Evolutionary conservation across 2,888 invertebrate species (phyloP), one percentile per base, ranked within the genome.

Genomic region (Scrobipalpa costella): DNA sequence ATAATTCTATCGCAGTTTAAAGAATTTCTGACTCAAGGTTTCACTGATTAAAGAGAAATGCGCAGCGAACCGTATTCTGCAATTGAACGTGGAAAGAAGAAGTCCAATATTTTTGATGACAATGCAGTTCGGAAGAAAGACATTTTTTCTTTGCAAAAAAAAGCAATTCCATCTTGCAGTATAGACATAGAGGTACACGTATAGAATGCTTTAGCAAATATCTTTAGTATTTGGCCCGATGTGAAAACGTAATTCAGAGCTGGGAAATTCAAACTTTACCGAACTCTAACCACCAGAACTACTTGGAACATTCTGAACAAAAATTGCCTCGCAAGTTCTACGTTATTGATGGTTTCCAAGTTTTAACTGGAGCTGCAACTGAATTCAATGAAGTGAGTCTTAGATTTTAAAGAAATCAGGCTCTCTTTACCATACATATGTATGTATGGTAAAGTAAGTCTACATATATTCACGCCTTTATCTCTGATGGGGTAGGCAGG

Each of bases 21-120:
- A 44, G 15, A 44, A 44, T n/a, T 6, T 44, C n/a, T 44, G 6
- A 5, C 15, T 44, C 44, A n/a, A 44, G 15, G n/a, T 44, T 44
- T 44, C 44, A 44, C 44, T 44, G 40, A 40, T 40, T 40, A 44
- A 44, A 44, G 44, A 44, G 44, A 44, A 13, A 15, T 44, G n/a
- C 44, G n/a, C 44, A n/a, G 15, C 44, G 15, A 44, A 44, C 7
- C 15, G 44, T n/a, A 44, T 44, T 15, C 15, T 44, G 44, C n/a
- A 44, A 44, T 27, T 27, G 27, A 5, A 27, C 27, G 27, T 27
- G 27, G 27, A 44, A 44, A 15, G 44, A 44, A 44, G n/a, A 44
- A 44, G 44, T 44, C n/a, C 44, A n/a, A 44, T 15, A 15, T 44
- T 44, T 15, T 44, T 9, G n/a, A n/a, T 40, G 44, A 44, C 44